Conservation (phyloP, 2,797 vertebrate species). For the Myotis daubentonii region DNA sequence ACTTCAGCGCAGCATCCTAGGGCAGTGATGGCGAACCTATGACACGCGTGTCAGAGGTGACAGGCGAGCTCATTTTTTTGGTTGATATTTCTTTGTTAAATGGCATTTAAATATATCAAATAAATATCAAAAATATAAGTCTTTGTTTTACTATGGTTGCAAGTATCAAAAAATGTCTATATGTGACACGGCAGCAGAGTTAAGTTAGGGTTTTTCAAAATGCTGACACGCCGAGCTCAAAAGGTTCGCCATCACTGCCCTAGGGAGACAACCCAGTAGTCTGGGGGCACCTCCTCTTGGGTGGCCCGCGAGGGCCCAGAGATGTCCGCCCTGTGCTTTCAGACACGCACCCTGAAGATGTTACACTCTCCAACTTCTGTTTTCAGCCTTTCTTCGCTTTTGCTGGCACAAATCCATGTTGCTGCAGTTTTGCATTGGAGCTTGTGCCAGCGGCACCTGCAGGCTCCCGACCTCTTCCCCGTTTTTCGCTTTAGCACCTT, state of each 20-base stretch:
- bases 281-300: not conserved
- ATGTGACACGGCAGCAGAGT: too few species aligned
- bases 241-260: too few species aligned
- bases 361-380: not conserved
- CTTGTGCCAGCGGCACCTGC: not conserved
- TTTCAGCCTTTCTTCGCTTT: slow-evolving; percentile 26
- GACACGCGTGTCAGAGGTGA: too few species aligned
- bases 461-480: not conserved
- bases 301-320: not conserved
- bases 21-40: too few species aligned
- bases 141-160: too few species aligned
- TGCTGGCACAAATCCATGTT: not conserved
- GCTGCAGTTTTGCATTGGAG: not conserved
- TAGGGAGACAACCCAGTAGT: not conserved
- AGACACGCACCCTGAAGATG: not conserved
- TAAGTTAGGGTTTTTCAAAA: too few species aligned
- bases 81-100: too few species aligned
- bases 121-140: too few species aligned
- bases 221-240: too few species aligned
- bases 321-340: not conserved
- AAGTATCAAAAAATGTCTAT: too few species aligned
- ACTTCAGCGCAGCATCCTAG: not conserved
- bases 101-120: too few species aligned
- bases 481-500: not conserved
- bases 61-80: too few species aligned